Base-by-base conservation (phyloP, 2,113 vertebrate genomes). In the Ceyx margarethae region DNA sequence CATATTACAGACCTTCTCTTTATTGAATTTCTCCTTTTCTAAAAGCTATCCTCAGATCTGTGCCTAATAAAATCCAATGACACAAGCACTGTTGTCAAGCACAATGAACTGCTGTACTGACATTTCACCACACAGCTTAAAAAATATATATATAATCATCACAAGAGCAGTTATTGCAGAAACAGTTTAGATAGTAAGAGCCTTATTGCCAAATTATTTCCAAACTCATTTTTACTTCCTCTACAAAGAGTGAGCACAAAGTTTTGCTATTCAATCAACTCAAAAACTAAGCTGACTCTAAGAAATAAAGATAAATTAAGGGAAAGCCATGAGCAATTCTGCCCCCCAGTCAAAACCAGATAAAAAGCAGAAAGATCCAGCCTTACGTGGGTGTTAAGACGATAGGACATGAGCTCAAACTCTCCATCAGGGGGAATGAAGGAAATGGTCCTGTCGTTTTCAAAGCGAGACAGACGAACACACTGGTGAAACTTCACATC, bases 401-500 rank as follows among this genome's bases (percentile, higher is more conserved):
- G 98, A 69, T 99, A 99, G 0, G 98, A 98, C 98, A 99, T 99
- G 92, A 99, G 98, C 74, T 99, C 98, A 87, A 99, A 99, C 96
- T 99, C 98, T 28, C 98, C 98, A 3, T 99, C 98, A 0, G 98
- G 98, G 0, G 98, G 98, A 40, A 99, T 99, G 95, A 99, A 99
- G 69, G 98, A 99, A 93, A 99, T 99, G 5, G 98, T 99, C 89
- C 98, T 96, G 95, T 99, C 98, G 3, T 99, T 99, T 82, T 99
- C 98, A 25, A 99, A 99, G 93, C 98, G 98, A 43, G 98, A 99
- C 25, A 99, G 97, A 33, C 98, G 98, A 7, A 99, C 98, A 8
- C 98, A 99, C 95, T 99, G 98, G 94, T 99, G 98, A 65, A 99
- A 99, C 93, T 99, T 99, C 8, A 99, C 98, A 42, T 99, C 98